phyloP scores from a whole-genome alignment of 2,888 invertebrate genomes.

The Ischnura elegans region DNA sequence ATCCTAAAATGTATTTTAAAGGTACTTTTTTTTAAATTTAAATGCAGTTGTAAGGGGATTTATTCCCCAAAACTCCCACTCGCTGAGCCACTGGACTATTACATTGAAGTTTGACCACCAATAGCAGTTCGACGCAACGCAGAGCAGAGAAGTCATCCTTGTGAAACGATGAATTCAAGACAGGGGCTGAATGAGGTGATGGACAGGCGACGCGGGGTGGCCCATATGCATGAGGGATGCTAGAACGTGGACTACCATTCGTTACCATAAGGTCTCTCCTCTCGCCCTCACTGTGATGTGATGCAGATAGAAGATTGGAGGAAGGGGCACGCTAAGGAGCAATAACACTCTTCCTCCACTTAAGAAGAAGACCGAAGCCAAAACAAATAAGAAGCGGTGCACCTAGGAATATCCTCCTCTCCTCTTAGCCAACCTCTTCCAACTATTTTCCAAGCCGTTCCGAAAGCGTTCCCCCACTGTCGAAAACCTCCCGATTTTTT shows the following conservation, averaged over 20 bases:
- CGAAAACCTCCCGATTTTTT: background rate
- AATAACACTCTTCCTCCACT: slow-evolving; percentile 52
- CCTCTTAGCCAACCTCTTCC: background rate
- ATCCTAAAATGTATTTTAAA: no score
- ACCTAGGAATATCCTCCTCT: slow-evolving; percentile 44
- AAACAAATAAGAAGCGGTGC: slow-evolving; percentile 41
- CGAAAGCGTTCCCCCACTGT: background rate
- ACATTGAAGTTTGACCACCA: no score
- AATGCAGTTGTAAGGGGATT: no score
- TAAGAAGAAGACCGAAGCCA: slow-evolving; percentile 17
- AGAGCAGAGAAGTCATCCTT: no score
- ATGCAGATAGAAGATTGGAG: slow-evolving; percentile 23
- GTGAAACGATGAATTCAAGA: no score
- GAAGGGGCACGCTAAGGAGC: background rate
- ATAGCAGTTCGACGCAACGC: no score
- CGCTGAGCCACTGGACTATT: no score
- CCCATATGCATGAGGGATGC: background rate
- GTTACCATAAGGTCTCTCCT: slow-evolving; percentile 4
- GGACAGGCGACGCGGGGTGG: background rate
- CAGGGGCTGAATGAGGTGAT: background rate
- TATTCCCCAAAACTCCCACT: no score
- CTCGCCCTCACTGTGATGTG: background rate
- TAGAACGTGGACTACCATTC: background rate
- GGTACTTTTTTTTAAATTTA: no score
- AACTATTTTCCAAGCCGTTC: background rate